Percentiles rank a stretch among this genome's conserved stretches.
These are phyloP conservation scores for Heliothis virescens DNA, from an alignment of 1,140 invertebrate species.

Conservation along the genomic window DNA sequence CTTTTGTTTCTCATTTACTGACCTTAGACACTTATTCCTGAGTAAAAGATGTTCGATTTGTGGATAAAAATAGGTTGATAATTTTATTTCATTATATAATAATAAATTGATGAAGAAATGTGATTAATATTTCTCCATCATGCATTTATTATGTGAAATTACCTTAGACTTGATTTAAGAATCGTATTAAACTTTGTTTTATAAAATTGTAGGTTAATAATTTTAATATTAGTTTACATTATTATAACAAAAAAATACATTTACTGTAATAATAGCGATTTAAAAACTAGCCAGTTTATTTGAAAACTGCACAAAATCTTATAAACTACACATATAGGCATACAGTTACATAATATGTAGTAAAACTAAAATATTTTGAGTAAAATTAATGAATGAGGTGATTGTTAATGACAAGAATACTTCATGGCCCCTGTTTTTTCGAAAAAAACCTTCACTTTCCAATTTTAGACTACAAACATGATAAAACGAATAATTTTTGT, in stretches of 20 bases:
- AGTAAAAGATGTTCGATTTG: no score
- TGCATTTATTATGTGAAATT: no score
- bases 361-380: neutral
- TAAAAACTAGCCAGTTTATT: neutral
- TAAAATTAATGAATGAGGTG: slow-evolving; percentile 45
- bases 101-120: no score
- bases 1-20: no score
- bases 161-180: no score
- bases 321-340: neutral
- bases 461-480: neutral
- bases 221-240: neutral
- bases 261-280: neutral
- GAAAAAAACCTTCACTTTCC: neutral
- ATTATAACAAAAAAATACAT: neutral
- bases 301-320: neutral
- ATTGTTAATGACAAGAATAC: slow-evolving; percentile 33
- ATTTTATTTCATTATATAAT: no score
- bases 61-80: no score
- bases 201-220: no score
- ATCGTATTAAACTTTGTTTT: no score
- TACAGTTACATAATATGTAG: neutral
- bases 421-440: slow-evolving; percentile 12
- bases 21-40: no score
- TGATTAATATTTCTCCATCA: no score
- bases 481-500: no score